Percentiles rank a stretch among this genome's conserved stretches.
These are phyloP conservation scores for Scaptomyza parva DNA, from an alignment of 2,888 invertebrate genomes.

Conservation along the genomic window DNA sequence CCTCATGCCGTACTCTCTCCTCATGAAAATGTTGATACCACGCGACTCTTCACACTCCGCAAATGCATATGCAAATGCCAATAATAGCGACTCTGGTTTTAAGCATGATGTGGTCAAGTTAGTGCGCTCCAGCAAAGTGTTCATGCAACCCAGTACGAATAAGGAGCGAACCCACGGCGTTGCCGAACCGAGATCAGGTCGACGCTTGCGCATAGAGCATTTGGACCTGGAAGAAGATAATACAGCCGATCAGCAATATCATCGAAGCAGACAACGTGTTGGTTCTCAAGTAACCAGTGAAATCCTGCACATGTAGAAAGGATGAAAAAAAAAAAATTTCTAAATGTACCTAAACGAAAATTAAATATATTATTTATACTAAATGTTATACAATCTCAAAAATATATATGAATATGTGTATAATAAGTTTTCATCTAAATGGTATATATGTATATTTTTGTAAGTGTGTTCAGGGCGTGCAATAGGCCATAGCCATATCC, in stretches of 20 bases:
- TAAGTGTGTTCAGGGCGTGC: conserved; percentile 49
- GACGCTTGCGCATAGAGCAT: conserved; percentile 57
- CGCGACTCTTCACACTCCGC: conserved; percentile 10
- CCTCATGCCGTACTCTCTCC: conserved; percentile 34
- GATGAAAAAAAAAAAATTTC: background rate
- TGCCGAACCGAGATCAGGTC: background rate
- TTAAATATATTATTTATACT: conserved; percentile 10
- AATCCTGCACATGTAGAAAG: conserved; percentile 41
- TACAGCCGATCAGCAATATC: conserved; percentile 14
- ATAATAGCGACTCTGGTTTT: conserved; percentile 49
- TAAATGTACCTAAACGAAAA: background rate
- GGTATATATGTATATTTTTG: conserved; percentile 19
- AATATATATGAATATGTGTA: conserved; percentile 16
- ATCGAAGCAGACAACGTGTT: conserved; percentile 32
- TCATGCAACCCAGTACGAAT: background rate
- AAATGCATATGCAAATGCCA: conserved; percentile 7
- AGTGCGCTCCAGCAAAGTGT: background rate
- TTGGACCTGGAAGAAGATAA: conserved; percentile 61
- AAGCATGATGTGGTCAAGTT: conserved; percentile 29
- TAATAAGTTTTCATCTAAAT: conserved; percentile 36
- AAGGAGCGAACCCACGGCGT: background rate
- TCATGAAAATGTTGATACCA: conserved; percentile 32
- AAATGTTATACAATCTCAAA: conserved; percentile 12
- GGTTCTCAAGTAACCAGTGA: conserved; percentile 18
- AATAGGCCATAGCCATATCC: conserved; percentile 39